Evolutionary conservation across 2,888 invertebrate species (phyloP).

Genomic region (Vesta saturnalis): DNA sequence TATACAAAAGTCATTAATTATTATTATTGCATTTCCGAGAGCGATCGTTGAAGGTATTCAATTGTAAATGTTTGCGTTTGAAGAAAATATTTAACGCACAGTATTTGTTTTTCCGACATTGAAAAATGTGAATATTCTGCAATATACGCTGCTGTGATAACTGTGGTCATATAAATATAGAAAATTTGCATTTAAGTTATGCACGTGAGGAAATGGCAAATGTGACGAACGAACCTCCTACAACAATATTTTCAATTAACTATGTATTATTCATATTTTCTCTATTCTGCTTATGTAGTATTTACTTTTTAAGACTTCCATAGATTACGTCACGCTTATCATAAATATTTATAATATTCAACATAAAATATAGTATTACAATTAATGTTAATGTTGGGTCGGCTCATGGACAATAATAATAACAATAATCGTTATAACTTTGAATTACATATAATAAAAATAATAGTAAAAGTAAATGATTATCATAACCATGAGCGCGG

Average conservation of each 20-base stretch:
- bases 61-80: too few relatives aligned
- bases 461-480: constrained; percentile 59
- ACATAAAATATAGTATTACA: constrained; percentile 49
- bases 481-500: constrained; percentile 58
- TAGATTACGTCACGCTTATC: constrained; percentile 46
- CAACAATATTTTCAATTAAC: constrained; percentile 39
- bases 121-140: too few relatives aligned
- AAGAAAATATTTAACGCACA: too few relatives aligned
- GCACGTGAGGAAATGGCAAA: constrained; percentile 38
- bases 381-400: constrained; percentile 45
- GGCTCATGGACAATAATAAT: constrained; percentile 53
- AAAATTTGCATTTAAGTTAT: constrained; percentile 35
- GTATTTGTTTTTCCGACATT: too few relatives aligned
- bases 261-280: constrained; percentile 41
- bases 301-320: constrained; percentile 45
- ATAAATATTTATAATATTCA: constrained; percentile 41
- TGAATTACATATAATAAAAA: constrained; percentile 61
- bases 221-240: constrained; percentile 38
- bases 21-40: too few relatives aligned
- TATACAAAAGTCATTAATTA: too few relatives aligned
- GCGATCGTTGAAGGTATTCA: too few relatives aligned
- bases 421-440: constrained; percentile 59
- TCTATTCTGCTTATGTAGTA: constrained; percentile 34
- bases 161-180: constrained; percentile 24
- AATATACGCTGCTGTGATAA: neutral